Conservation (phyloP, 1,140 invertebrate genomes). For the Temnothorax curvispinosus region DNA sequence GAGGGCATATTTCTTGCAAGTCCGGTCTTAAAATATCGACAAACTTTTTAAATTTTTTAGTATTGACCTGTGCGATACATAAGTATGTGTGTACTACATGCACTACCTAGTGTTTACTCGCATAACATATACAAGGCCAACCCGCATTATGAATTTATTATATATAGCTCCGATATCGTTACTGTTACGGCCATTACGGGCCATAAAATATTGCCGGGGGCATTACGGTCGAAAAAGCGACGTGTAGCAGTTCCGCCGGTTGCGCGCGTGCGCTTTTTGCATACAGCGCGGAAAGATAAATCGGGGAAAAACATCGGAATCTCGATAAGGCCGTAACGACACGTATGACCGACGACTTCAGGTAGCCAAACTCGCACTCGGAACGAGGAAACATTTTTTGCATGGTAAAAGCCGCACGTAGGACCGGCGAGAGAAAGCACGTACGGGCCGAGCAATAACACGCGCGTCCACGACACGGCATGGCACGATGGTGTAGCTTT, state of each 20-base stretch:
- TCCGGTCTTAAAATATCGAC: neutral
- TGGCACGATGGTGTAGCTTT: constrained; percentile 20
- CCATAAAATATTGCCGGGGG: constrained; percentile 48
- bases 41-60: constrained; percentile 18
- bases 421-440: neutral
- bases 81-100: neutral
- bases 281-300: constrained; percentile 15
- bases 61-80: neutral
- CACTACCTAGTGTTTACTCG: too few species aligned
- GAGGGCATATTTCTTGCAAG: neutral
- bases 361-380: neutral
- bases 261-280: neutral
- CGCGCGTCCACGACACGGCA: constrained; percentile 7
- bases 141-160: constrained; percentile 23
- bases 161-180: constrained; percentile 15
- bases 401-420: constrained; percentile 14
- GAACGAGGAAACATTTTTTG: constrained; percentile 8
- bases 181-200: constrained; percentile 26
- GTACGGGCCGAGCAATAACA: neutral
- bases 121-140: neutral
- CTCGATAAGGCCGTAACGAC: constrained; percentile 30
- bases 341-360: constrained; percentile 1
- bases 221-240: constrained; percentile 24
- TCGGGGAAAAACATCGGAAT: constrained; percentile 31
- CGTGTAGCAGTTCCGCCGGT: neutral